Evolutionary conservation across 1,140 invertebrate species (phyloP).

Genomic region (Palaemon carinicauda): DNA sequence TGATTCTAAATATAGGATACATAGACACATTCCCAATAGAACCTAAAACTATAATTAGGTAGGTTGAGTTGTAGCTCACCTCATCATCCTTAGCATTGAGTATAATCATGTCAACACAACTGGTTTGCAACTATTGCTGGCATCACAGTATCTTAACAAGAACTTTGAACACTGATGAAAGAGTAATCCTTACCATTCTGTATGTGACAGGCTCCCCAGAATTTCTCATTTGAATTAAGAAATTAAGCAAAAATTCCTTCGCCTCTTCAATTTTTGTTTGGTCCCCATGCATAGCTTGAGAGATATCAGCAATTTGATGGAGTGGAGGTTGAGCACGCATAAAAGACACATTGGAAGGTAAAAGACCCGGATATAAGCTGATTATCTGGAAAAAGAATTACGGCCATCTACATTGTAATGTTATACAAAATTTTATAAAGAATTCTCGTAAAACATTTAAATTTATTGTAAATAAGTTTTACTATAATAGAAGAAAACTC

Average conservation of each 20-base stretch:
- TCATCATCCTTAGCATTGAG: too few relatives aligned
- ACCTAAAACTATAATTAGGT: too few relatives aligned
- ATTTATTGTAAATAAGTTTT: neutral
- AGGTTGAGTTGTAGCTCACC: too few relatives aligned
- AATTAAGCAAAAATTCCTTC: slow-evolving; percentile 63
- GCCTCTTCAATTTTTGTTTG: slow-evolving; percentile 62
- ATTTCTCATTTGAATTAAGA: slow-evolving; percentile 22
- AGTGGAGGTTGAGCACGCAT: slow-evolving; percentile 65
- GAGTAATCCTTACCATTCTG: slow-evolving; percentile 28
- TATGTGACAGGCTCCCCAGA: slow-evolving; percentile 30
- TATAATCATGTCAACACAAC: too few relatives aligned
- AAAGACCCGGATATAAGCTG: slow-evolving; percentile 65
- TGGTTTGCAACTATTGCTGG: neutral
- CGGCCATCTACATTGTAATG: too few relatives aligned
- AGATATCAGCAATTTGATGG: slow-evolving; percentile 67
- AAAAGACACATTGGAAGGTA: slow-evolving; percentile 61
- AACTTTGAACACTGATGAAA: neutral
- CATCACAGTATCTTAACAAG: neutral
- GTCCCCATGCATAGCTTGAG: slow-evolving; percentile 64
- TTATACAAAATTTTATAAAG: too few relatives aligned
- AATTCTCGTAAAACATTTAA: neutral
- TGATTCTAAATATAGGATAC: too few relatives aligned
- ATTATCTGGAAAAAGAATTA: slow-evolving; percentile 63
- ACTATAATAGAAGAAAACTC: slow-evolving; percentile 1
- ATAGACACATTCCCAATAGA: too few relatives aligned